These are phyloP conservation scores for Platycnemis pennipes DNA, from an alignment of 2,888 invertebrate species.

Conservation along the genomic window DNA sequence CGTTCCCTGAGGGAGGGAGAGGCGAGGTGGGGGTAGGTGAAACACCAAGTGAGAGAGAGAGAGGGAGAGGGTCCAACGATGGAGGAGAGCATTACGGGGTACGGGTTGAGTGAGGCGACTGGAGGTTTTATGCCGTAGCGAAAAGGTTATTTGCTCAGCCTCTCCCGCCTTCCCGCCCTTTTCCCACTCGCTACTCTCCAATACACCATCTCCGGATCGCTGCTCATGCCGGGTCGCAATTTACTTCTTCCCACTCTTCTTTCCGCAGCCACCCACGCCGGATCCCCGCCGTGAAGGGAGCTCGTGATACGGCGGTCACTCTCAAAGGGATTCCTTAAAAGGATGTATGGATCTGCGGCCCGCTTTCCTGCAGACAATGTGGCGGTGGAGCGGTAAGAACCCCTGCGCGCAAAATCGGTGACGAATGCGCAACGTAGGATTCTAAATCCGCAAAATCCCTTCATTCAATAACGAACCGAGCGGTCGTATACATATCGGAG, in stretches of 20 bases:
- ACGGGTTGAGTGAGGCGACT: constrained; percentile 38
- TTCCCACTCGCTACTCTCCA: neutral
- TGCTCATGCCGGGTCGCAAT: neutral
- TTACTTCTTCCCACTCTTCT: neutral
- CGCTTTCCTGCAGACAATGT: neutral
- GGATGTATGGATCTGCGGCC: neutral
- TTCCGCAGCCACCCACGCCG: neutral
- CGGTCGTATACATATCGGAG: neutral
- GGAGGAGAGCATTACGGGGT: neutral
- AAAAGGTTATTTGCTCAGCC: constrained; percentile 49
- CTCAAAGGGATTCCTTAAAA: neutral
- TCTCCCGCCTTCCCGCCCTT: neutral
- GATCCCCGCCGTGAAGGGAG: neutral
- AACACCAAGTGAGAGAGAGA: too few relatives aligned
- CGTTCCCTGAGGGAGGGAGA: constrained; percentile 8
- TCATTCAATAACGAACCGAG: neutral
- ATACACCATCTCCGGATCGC: neutral
- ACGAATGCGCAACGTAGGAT: neutral
- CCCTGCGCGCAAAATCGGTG: neutral
- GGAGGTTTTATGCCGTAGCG: constrained; percentile 1
- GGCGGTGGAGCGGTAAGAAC: neutral
- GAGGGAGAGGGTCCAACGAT: neutral
- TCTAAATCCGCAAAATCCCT: neutral
- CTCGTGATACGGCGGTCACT: neutral
- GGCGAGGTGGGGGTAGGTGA: neutral